Percentiles rank a stretch among this genome's conserved stretches.
Evolutionary conservation across 2,888 invertebrate species (phyloP).

Genomic region (Prosopocoilus inquinatus): DNA sequence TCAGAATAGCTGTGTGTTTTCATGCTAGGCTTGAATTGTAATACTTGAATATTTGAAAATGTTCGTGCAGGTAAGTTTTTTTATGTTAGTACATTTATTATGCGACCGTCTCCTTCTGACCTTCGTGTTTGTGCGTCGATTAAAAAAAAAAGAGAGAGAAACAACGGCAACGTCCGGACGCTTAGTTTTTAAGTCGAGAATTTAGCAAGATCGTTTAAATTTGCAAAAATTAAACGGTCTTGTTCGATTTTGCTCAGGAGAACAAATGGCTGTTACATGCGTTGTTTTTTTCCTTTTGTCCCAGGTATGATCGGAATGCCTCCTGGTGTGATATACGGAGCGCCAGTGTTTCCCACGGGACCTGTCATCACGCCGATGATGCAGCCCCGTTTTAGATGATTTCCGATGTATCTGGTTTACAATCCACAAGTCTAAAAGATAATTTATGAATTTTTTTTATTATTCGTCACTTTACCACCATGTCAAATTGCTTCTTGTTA

Average conservation of each 20-base stretch:
- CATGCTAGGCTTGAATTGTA: slow-evolving; percentile 41
- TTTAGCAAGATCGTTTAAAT: no score
- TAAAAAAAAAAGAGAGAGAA: neutral
- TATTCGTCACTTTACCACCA: neutral
- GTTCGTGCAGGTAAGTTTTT: slow-evolving; percentile 38
- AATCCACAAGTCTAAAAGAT: slow-evolving; percentile 47
- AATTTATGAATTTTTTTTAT: slow-evolving; percentile 8
- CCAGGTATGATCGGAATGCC: slow-evolving; percentile 53
- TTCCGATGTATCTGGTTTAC: slow-evolving; percentile 62
- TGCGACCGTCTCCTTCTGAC: neutral
- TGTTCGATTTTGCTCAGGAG: no score
- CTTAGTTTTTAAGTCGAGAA: neutral
- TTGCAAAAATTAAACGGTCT: no score
- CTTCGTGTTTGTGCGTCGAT: neutral
- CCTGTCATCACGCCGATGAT: slow-evolving; percentile 60
- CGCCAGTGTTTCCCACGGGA: slow-evolving; percentile 50
- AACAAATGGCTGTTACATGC: neutral
- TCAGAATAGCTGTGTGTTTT: slow-evolving; percentile 44
- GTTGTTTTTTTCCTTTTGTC: slow-evolving; percentile 35
- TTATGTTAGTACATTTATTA: slow-evolving; percentile 17
- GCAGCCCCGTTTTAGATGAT: slow-evolving; percentile 89
- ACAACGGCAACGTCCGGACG: neutral
- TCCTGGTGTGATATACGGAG: slow-evolving; percentile 51
- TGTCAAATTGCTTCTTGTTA: slow-evolving; percentile 7
- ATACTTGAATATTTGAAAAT: slow-evolving; percentile 10